Conservation (phyloP, 2,113 vertebrate species). For the Aleadryas rufinucha region DNA sequence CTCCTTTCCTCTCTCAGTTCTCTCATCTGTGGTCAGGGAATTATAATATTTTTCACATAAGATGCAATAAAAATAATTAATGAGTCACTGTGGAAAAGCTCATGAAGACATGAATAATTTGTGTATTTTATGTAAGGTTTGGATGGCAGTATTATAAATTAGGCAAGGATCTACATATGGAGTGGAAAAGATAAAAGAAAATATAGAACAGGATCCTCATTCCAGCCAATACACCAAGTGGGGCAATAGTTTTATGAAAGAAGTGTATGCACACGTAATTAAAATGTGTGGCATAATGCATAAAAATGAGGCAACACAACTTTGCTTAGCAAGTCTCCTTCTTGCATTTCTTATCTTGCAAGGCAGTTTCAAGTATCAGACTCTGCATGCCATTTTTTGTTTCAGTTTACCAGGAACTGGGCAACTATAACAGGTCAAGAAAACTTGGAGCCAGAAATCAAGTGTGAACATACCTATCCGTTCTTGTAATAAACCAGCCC, state of each 20-base stretch:
- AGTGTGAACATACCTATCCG: background rate
- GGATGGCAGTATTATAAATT: background rate
- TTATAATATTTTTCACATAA: background rate
- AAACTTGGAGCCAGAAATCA: background rate
- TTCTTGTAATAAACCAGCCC: constrained; percentile 7
- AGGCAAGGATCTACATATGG: background rate
- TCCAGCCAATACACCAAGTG: background rate
- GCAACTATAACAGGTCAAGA: background rate
- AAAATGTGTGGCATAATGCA: background rate
- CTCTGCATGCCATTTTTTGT: background rate
- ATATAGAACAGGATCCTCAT: background rate
- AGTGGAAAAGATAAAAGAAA: background rate
- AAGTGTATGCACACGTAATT: accelerated
- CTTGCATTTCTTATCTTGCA: background rate
- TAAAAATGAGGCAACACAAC: background rate
- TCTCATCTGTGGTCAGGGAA: background rate
- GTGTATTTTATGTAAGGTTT: background rate
- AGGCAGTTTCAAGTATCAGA: background rate
- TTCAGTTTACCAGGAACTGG: background rate
- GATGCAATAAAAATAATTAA: constrained; percentile 30
- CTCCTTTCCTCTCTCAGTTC: background rate
- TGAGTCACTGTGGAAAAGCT: constrained; percentile 2
- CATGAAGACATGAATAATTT: constrained; percentile 12
- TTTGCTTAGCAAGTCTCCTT: background rate
- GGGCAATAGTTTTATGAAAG: background rate